These are phyloP conservation scores for Leuciscus idus DNA, from an alignment of 2,113 vertebrate genomes.

Conservation along the genomic window DNA sequence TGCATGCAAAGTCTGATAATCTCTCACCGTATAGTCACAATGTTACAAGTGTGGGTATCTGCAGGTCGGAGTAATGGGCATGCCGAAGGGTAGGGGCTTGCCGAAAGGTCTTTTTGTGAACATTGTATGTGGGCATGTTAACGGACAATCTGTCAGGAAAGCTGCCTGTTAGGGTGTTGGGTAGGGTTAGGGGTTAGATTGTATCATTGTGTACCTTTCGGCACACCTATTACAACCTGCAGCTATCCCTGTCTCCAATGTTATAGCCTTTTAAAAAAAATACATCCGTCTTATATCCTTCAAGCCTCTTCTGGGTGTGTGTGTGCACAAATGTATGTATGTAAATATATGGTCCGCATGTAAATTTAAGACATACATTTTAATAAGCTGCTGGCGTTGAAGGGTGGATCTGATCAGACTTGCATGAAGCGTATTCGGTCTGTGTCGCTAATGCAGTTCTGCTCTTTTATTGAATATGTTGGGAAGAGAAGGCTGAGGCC, in stretches of 20 bases:
- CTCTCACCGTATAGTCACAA: background rate
- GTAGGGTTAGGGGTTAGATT: too few species aligned
- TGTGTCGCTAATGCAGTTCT: constrained; percentile 62
- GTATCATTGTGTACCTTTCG: too few species aligned
- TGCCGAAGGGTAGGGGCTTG: too few species aligned
- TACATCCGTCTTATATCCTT: background rate
- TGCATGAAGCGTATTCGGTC: constrained; percentile 69
- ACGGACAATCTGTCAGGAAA: too few species aligned
- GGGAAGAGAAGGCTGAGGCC: constrained; percentile 58
- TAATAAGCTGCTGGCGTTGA: background rate
- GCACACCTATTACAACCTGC: too few species aligned
- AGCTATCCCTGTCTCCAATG: too few species aligned
- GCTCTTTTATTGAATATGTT: constrained; percentile 72
- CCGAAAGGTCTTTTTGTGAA: too few species aligned
- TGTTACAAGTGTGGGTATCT: too few species aligned
- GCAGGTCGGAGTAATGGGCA: too few species aligned
- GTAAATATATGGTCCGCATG: background rate
- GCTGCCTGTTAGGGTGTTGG: too few species aligned
- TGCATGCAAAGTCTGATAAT: background rate
- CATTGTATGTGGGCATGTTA: too few species aligned
- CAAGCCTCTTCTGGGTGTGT: background rate
- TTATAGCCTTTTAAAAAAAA: background rate
- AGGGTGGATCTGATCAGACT: constrained; percentile 59
- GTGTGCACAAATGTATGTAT: constrained; percentile 29
- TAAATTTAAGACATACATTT: constrained; percentile 38